A percentile compares a stretch with the other conserved stretches of the same genome.
These are phyloP conservation scores for Abramis brama DNA, from an alignment of 2,113 vertebrate species.

Conservation along the genomic window DNA sequence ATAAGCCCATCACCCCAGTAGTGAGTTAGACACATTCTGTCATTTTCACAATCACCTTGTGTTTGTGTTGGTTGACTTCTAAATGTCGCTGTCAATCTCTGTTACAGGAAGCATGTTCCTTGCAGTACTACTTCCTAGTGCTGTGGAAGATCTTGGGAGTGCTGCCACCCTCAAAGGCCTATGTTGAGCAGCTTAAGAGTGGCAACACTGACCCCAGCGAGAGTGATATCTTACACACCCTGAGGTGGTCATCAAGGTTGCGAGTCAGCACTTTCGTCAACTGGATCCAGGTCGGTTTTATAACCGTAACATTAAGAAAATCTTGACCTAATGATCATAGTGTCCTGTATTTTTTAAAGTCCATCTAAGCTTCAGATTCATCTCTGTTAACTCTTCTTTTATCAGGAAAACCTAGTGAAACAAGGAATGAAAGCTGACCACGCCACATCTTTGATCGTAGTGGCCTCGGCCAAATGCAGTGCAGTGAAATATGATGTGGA, in stretches of 20 bases:
- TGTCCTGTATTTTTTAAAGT: background rate
- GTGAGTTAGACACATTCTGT: slow-evolving; percentile 68
- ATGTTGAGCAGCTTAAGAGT: slow-evolving; percentile 88
- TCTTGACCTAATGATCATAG: background rate
- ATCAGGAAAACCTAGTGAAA: slow-evolving; percentile 89
- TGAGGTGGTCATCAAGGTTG: slow-evolving; percentile 95
- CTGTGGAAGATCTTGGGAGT: slow-evolving; percentile 94
- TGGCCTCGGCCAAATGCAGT: slow-evolving; percentile 86
- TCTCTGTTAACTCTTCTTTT: slow-evolving; percentile 20
- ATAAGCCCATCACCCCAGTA: slow-evolving; percentile 86
- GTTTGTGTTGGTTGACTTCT: background rate
- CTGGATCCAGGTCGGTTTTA: slow-evolving; percentile 89
- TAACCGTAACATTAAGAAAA: background rate
- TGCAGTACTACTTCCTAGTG: slow-evolving; percentile 96
- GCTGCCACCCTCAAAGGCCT: slow-evolving; percentile 90
- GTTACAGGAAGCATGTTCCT: slow-evolving; percentile 93
- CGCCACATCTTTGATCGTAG: slow-evolving; percentile 84
- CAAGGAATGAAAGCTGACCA: slow-evolving; percentile 95
- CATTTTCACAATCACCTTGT: background rate
- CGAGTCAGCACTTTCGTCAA: slow-evolving; percentile 84
- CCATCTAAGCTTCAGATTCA: background rate
- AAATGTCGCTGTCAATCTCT: slow-evolving; percentile 7
- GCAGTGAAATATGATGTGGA: slow-evolving; percentile 94
- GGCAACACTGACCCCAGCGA: slow-evolving; percentile 87
- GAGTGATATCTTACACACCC: slow-evolving; percentile 92